Base-by-base conservation (phyloP, 2,888 invertebrate genomes). In the Drosophila limbata region DNA sequence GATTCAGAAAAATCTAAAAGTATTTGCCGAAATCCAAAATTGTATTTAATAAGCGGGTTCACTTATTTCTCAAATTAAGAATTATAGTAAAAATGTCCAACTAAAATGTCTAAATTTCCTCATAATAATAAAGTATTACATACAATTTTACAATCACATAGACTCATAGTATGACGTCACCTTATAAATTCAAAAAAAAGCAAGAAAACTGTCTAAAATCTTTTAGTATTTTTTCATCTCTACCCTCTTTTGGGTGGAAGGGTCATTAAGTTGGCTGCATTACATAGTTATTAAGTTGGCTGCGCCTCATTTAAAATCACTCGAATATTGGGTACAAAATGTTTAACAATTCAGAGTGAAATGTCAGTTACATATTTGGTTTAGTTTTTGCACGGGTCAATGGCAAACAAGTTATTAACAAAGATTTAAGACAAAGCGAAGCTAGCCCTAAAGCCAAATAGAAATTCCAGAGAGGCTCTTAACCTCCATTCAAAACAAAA, bases 381-480 rank as follows among this genome's bases (percentile, higher is more conserved):
- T 53, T 28, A 9, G 5, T 33, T 52, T 37, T 42, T 50, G 15
- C 51, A 13, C 51, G 42, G 40, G 65, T 52, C 51, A 72, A 56
- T 57, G 44, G 40, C 37, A 67, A 73, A 55, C 55, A 59, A 73
- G 57, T 62, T 78, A 44, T 60, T 73, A 59, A 55, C 50, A 55
- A 33, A 44, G 42, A 47, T 28, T 28, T 19, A 37, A 44, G 35
- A 45, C 21, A 63, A 55, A 53, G 42, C 53, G 42, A 68, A 62
- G 40, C 69, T 48, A 25, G 57, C 66, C 66, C 60, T 65, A 45
- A 66, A 61, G 73, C 78, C 40, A 57, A 57, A 73, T 39, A 13
- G 37, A 47, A 78, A 75, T 78, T 62, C 74, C 74, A 67, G 42
- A 51, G 59, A 62, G 78, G 42, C 13, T 62, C 21, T 78, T 75